phyloP scores from a whole-genome alignment of 2,113 vertebrate species.

The Erpornis zantholeuca region DNA sequence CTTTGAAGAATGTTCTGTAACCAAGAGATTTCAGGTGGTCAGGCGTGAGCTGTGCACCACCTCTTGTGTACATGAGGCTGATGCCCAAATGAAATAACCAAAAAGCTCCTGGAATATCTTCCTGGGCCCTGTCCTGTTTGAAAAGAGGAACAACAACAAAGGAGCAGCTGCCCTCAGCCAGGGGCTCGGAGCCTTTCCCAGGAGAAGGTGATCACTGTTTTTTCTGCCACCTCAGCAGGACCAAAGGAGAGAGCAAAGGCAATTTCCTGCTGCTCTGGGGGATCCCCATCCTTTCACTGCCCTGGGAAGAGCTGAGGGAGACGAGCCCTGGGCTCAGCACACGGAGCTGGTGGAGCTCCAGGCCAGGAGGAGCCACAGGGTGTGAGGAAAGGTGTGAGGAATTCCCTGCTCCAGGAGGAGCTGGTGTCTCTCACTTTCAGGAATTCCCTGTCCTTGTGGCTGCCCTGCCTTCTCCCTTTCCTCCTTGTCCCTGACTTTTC shows the following conservation, averaged over 20 bases:
- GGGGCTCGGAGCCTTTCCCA: too few species aligned
- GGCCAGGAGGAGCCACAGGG: neutral
- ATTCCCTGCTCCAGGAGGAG: neutral
- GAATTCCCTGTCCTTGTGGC: neutral
- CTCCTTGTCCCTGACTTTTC: neutral
- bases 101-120: too few species aligned
- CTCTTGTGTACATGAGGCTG: too few species aligned
- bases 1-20: too few species aligned
- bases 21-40: too few species aligned
- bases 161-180: too few species aligned
- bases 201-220: too few species aligned
- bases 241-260: neutral
- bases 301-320: neutral
- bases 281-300: neutral
- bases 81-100: too few species aligned
- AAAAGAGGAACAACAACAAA: too few species aligned
- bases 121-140: too few species aligned
- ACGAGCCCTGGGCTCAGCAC: accelerated
- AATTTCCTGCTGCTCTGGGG: neutral
- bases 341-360: neutral
- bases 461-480: neutral
- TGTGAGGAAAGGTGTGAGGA: too few species aligned
- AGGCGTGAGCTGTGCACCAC: too few species aligned
- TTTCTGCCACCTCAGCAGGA: neutral
- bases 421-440: neutral